Evolutionary conservation across 2,113 vertebrate genomes (phyloP), one percentile per base, ranked within the genome.

Genomic region (Chloropsis hardwickii): DNA sequence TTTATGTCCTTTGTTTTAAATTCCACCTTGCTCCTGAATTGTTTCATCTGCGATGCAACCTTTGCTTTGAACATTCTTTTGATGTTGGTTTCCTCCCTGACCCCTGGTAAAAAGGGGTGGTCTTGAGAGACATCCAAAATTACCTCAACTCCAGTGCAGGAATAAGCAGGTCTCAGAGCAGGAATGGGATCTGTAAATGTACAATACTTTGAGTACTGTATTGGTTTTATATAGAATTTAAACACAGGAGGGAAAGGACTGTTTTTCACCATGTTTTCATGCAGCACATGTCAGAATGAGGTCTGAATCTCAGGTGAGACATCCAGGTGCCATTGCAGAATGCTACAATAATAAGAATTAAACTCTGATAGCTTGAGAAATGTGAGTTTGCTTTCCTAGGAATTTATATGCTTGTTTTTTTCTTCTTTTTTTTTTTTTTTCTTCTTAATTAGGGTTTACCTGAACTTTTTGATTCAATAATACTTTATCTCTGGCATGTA

Each of bases 311-410:
- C 60, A 40, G 61, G 11, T 65, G 69, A 62, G 83, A 60, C 20
- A 31, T 64, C 2, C 11, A 54, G 20, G 5, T 84, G 51, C 7
- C 12, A 19, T 12, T 67, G 37, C 39, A 67, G n/a, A 71, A 64
- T 80, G 20, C 16, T 67, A 0, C 18, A 48, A 76, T 61, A 82
- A 51, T 0, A 74, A 48, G 11, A 92, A 67, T 62, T 83, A 70
- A 86, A 71, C 19, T 88, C 54, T 62, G 56, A 54, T 48, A 84
- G 22, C 44, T 88, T 94, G 72, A 94, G 40, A 92, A 91, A 86
- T 21, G 11, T 9, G 53, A 77, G 35, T 57, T 93, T 78, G 12
- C 37, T 72, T 88, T 90, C 57, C n/a, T 54, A 61, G 8, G 60
- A 86, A 62, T 86, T 78, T 37, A 44, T 71, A 3, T 50, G 14